Conservation (phyloP, 2,113 vertebrate species). For the Corydoras maculifer region DNA sequence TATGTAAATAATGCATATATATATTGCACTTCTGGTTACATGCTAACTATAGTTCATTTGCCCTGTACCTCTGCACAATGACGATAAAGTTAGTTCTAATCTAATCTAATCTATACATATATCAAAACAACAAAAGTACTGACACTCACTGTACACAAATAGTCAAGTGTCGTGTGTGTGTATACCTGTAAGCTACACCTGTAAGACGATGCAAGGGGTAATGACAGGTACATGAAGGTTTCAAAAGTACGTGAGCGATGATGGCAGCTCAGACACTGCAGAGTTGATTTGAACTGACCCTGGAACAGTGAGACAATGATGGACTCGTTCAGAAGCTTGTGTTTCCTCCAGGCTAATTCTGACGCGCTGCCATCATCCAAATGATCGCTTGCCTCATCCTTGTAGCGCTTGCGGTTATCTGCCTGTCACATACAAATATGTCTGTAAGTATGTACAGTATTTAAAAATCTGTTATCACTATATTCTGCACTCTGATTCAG, state of each 20-base stretch:
- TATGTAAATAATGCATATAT: too few species aligned
- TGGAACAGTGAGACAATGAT: slow-evolving; percentile 94
- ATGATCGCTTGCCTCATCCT: slow-evolving; percentile 88
- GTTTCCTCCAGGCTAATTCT: slow-evolving; percentile 89
- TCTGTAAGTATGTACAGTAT: too few species aligned
- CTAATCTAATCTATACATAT: too few species aligned
- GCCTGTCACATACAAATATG: slow-evolving; percentile 63
- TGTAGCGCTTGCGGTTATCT: slow-evolving; percentile 89
- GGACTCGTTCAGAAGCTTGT: slow-evolving; percentile 92
- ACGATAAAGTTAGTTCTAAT: too few species aligned
- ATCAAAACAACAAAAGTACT: too few species aligned
- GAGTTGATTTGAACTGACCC: slow-evolving; percentile 96
- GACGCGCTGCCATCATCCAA: slow-evolving; percentile 82
- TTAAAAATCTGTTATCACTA: too few species aligned
- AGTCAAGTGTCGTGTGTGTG: background rate
- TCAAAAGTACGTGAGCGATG: slow-evolving; percentile 92
- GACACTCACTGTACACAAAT: too few species aligned
- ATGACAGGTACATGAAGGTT: slow-evolving; percentile 93
- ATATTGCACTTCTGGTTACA: too few species aligned
- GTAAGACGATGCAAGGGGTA: slow-evolving; percentile 85
- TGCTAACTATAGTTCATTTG: too few species aligned
- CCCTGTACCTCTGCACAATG: too few species aligned
- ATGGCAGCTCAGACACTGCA: slow-evolving; percentile 93
- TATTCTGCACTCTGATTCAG: too few species aligned
- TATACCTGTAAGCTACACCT: slow-evolving; percentile 91